Evolutionary conservation across 2,113 vertebrate genomes (phyloP).

Genomic region (Tretioscincus oriximinensis): DNA sequence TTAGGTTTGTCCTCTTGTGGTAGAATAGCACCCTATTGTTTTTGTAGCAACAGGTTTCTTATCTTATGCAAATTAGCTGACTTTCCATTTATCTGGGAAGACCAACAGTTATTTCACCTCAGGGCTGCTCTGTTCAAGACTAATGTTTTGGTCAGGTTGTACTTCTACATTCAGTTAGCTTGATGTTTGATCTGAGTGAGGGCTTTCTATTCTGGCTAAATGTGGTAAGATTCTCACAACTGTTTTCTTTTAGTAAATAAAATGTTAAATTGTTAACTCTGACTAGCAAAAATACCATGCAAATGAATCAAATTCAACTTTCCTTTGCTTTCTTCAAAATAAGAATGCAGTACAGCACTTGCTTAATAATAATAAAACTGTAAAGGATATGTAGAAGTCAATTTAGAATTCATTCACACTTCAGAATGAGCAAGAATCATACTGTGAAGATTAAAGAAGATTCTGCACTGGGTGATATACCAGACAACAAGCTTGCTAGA

Average conservation of each 20-base stretch:
- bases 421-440: not conserved
- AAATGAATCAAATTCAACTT: not conserved
- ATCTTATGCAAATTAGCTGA: slow-evolving; percentile 10
- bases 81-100: not conserved
- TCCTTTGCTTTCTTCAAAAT: not conserved
- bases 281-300: not conserved
- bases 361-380: no score
- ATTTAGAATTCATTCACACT: not conserved
- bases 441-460: no score
- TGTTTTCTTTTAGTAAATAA: not conserved
- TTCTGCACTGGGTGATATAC: no score
- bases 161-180: not conserved
- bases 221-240: not conserved
- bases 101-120: slow-evolving; percentile 1
- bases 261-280: not conserved
- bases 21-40: not conserved
- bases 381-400: not conserved
- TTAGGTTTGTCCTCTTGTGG: slow-evolving; percentile 3
- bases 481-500: no score
- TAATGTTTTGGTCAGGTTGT: not conserved
- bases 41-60: slow-evolving; percentile 13
- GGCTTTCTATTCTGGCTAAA: not conserved
- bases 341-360: not conserved
- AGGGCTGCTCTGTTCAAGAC: not conserved
- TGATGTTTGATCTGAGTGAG: not conserved